These are phyloP conservation scores for Cyrtodaria siliqua DNA, from an alignment of 2,888 invertebrate species.

Conservation along the genomic window DNA sequence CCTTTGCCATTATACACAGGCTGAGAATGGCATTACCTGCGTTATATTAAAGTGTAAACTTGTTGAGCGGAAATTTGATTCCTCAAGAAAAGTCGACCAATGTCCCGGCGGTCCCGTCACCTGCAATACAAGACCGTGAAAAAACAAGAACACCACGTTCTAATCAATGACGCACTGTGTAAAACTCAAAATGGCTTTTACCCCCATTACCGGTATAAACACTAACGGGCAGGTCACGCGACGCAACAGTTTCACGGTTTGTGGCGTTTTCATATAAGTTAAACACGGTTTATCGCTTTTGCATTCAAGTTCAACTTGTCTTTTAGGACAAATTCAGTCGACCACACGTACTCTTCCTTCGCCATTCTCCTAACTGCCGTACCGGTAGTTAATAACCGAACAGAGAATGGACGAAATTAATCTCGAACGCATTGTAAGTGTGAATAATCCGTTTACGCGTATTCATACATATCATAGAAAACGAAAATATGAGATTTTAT, in stretches of 20 bases:
- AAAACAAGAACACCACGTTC: slow-evolving; percentile 12
- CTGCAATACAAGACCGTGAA: no score
- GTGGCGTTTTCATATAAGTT: no score
- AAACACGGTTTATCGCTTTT: no score
- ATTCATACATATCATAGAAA: slow-evolving; percentile 37
- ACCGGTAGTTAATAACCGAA: slow-evolving; percentile 42
- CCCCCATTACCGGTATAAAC: background rate
- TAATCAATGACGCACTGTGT: slow-evolving; percentile 11
- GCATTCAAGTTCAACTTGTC: slow-evolving; percentile 4
- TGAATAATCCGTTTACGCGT: slow-evolving; percentile 56
- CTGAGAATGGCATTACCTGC: no score
- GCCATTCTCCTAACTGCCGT: background rate
- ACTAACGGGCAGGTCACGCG: no score
- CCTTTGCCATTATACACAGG: no score
- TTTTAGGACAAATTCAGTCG: background rate
- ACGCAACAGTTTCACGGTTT: no score
- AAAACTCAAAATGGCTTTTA: slow-evolving; percentile 13
- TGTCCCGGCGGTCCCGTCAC: no score
- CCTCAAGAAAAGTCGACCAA: no score
- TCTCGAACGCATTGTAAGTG: slow-evolving; percentile 48
- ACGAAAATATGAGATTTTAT: slow-evolving; percentile 43
- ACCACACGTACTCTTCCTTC: slow-evolving; percentile 19
- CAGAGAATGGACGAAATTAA: slow-evolving; percentile 51
- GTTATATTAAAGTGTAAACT: no score
- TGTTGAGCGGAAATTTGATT: no score